Conservation (phyloP, 2,888 invertebrate species). For the Ashinkailepas kermadecensis region DNA sequence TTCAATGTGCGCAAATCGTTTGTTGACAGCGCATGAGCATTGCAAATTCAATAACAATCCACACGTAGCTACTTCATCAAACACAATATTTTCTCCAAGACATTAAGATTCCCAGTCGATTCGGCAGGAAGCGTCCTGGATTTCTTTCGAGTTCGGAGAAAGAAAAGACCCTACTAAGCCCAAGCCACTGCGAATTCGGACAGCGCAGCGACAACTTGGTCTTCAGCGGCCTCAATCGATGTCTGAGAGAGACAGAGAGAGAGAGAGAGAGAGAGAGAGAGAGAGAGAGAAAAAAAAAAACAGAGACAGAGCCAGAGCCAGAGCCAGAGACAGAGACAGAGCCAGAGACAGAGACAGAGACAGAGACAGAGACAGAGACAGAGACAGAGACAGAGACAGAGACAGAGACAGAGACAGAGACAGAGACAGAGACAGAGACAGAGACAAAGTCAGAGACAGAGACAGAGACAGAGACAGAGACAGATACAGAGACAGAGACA, state of each 20-base stretch:
- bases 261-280: background rate
- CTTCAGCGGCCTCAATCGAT: background rate
- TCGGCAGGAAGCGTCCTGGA: background rate
- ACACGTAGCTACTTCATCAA: background rate
- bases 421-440: background rate
- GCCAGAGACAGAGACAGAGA: background rate
- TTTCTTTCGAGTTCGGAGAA: background rate
- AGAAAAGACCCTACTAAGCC: background rate
- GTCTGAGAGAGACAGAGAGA: slow-evolving; percentile 11
- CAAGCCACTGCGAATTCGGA: background rate
- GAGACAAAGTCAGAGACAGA: background rate
- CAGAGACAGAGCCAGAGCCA: background rate
- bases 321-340: background rate
- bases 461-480: background rate
- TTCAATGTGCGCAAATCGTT: no score
- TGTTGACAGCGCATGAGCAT: no score
- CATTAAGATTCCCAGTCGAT: background rate
- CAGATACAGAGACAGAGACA: background rate
- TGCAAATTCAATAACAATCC: background rate
- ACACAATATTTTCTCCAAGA: background rate
- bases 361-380: no score
- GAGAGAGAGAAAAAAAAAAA: background rate
- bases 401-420: background rate
- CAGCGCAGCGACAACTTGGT: background rate
- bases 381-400: slow-evolving; percentile 5